Evolutionary conservation across 2,797 vertebrate genomes (phyloP), one percentile per base, ranked within the genome.

Genomic region (Chiropotes sagulatus): DNA sequence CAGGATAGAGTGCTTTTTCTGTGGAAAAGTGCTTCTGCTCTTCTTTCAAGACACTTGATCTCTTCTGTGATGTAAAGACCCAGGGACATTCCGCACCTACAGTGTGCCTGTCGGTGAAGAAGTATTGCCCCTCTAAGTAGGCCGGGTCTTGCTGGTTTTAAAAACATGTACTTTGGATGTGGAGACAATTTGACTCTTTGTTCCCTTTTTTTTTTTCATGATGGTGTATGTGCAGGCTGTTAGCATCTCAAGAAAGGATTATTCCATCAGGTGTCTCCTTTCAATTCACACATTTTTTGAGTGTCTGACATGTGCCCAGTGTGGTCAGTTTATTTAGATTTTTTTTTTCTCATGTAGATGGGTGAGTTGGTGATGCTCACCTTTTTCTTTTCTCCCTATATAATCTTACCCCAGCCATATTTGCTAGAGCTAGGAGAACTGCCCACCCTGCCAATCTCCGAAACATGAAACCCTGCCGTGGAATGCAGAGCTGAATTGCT

Each of bases 401-500:
- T 83, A 46, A 87, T 33, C 48, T 96, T 64, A 33, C 54, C 26
- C 36, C 80, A 61, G 1, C 50, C 54, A 2, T 39, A 87, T 61
- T 48, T 89, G 64, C 86, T 54, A 67, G 50, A 79, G 26, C 79
- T 61, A n/a, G 82, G 41, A n/a, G 67, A 22, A 12, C 11, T 30
- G n/a, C 81, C 36, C 14, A 7, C 19, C 17, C 14, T 13, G 6
- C 3, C 2, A 54, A 54, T 12, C 20, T 9, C 30, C 6, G 7
- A 73, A 70, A 88, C 70, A 44, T 57, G 19, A 30, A 67, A 39
- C 48, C 44, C 79, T 83, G 73, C 41, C 4, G 17, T 48, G 92
- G 90, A 93, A 90, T 79, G 95, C 85, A 36, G 93, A 79, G 72
- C 75, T 26, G 88, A 54, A n/a, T 90, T 96, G 36, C 89, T 82